Conservation (phyloP, 2,113 vertebrate species). For the Cercopithecus mona region DNA sequence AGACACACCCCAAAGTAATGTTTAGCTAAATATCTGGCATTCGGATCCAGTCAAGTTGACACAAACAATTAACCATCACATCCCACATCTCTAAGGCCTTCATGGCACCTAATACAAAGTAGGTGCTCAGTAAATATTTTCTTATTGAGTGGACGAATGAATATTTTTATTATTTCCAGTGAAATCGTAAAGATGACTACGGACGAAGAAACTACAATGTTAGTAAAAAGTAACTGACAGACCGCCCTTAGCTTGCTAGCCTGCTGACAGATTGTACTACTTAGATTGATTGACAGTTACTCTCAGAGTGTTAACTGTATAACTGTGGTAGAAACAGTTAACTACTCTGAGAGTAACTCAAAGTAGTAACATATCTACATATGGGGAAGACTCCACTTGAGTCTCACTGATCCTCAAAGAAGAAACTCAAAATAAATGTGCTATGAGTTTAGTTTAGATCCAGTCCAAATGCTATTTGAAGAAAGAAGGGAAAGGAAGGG, state of each 20-base stretch:
- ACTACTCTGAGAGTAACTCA: no score
- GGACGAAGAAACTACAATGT: background rate
- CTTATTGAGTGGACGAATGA: background rate
- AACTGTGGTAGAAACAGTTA: no score
- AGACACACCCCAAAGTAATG: background rate
- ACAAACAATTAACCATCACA: background rate
- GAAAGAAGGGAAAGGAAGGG: no score
- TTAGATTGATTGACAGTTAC: background rate
- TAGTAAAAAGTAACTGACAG: background rate
- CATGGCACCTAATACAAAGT: background rate
- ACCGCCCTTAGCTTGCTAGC: fast-evolving
- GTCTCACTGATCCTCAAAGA: background rate
- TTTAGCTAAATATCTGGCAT: background rate
- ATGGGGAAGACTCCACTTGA: background rate
- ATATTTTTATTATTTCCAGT: background rate
- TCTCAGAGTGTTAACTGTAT: background rate
- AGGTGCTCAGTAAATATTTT: background rate
- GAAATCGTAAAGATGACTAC: background rate
- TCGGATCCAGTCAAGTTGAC: no score
- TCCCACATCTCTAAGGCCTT: background rate
- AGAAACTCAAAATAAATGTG: background rate
- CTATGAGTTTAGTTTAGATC: background rate
- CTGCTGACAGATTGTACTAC: background rate
- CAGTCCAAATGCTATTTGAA: background rate
- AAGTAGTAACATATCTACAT: background rate